A percentile compares a stretch with the other conserved stretches of the same genome.
Evolutionary conservation across 1,140 invertebrate species (phyloP).

Genomic region (Maconellicoccus hirsutus): DNA sequence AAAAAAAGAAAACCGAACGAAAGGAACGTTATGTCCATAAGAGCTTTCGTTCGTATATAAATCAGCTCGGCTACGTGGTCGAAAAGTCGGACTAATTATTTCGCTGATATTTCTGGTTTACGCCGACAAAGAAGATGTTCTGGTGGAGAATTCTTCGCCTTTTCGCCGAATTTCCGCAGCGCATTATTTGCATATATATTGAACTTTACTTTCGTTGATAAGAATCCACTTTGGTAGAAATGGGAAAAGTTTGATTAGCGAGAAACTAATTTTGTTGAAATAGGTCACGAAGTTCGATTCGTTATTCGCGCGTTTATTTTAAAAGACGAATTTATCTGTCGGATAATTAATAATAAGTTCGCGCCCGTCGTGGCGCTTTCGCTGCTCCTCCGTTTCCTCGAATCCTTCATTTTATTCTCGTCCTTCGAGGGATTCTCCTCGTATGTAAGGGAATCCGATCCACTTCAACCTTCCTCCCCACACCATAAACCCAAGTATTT

Average conservation of each 20-base stretch:
- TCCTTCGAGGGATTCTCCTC: too few species aligned
- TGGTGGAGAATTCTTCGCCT: neutral
- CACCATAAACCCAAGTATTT: neutral
- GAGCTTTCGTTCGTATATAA: neutral
- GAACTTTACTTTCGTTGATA: conserved; percentile 17
- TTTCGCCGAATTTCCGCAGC: too few species aligned
- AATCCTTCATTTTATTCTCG: too few species aligned
- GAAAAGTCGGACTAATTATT: neutral
- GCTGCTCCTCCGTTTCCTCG: too few species aligned
- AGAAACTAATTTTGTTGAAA: conserved; percentile 16
- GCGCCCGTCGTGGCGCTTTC: neutral
- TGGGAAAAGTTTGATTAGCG: conserved; percentile 19
- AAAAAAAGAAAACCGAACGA: too few species aligned
- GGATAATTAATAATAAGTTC: neutral
- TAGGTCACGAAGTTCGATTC: conserved; percentile 16
- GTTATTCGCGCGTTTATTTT: neutral
- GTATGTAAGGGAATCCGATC: too few species aligned
- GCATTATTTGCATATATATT: conserved; percentile 19
- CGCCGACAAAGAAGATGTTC: neutral
- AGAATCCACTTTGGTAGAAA: conserved; percentile 15
- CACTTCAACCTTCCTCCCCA: too few species aligned
- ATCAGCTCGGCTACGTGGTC: neutral
- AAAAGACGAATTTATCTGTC: neutral
- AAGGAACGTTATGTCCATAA: too few species aligned
- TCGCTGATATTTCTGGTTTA: neutral